Percentiles rank a stretch among this genome's conserved stretches.
phyloP scores from a whole-genome alignment of 1,140 invertebrate species.

The Lepidotrigona ventralis region DNA sequence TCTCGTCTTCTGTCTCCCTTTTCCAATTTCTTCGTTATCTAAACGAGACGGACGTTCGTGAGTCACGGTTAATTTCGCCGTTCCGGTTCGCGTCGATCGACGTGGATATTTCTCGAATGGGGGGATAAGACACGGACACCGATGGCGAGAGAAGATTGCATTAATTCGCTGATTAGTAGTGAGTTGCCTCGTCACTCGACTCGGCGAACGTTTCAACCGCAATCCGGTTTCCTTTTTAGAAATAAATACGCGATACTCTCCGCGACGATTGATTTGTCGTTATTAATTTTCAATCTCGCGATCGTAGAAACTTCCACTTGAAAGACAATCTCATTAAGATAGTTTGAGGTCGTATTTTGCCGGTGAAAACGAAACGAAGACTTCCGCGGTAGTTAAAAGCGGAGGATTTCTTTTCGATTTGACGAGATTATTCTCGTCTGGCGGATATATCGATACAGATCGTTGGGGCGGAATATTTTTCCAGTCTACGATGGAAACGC shows the following conservation, averaged over 20 bases:
- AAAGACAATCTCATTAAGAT: no score
- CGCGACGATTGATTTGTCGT: no score
- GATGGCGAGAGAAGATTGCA: neutral
- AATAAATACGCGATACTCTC: no score
- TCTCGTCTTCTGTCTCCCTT: neutral
- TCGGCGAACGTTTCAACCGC: no score
- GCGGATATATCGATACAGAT: slow-evolving; percentile 1
- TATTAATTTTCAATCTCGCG: no score
- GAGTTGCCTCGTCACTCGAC: no score
- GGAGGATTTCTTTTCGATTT: neutral
- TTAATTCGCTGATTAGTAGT: neutral
- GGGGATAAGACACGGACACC: neutral
- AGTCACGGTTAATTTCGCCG: neutral
- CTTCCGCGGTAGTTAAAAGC: neutral
- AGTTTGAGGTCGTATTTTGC: no score
- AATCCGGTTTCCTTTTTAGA: no score
- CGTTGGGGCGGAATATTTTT: slow-evolving; percentile 49
- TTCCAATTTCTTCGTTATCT: neutral
- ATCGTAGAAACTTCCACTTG: no score
- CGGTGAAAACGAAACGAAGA: no score
- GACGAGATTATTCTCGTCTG: no score
- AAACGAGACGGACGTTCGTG: neutral
- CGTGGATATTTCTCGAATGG: neutral
- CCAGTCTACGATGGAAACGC: slow-evolving; percentile 54
- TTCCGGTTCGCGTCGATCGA: neutral